Evolutionary conservation across 2,888 invertebrate genomes (phyloP).

Genomic region (Dicycla oo): DNA sequence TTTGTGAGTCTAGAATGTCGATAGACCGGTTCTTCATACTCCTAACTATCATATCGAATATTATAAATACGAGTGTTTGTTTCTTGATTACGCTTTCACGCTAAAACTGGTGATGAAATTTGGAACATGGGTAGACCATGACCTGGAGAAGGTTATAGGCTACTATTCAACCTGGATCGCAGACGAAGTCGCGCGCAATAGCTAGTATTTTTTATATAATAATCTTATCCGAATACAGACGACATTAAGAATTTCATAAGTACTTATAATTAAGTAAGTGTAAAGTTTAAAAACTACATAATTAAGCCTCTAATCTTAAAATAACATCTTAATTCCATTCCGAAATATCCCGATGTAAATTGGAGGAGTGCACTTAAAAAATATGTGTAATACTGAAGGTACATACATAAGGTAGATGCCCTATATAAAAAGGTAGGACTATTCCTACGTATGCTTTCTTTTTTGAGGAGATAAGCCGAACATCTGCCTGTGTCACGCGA

Average conservation of each 20-base stretch:
- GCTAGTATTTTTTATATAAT: not conserved
- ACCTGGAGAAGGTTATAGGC: too few species aligned
- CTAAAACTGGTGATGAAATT: too few species aligned
- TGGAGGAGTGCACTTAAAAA: conserved; percentile 35
- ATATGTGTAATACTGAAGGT: conserved; percentile 31
- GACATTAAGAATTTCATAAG: conserved; percentile 2
- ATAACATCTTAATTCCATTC: conserved; percentile 47
- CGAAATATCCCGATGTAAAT: conserved; percentile 37
- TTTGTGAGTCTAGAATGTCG: too few species aligned
- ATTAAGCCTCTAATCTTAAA: conserved; percentile 37
- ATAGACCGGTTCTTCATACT: too few species aligned
- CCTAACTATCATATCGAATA: too few species aligned
- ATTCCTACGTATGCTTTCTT: conserved; percentile 64
- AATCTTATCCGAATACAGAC: conserved; percentile 14
- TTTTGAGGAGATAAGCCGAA: conserved; percentile 67
- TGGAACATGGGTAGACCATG: too few species aligned
- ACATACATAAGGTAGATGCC: conserved; percentile 29
- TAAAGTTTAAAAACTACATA: conserved; percentile 2
- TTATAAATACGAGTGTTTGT: too few species aligned
- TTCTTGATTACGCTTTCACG: too few species aligned
- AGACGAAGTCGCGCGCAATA: too few species aligned
- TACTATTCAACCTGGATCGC: too few species aligned
- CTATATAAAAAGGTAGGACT: conserved; percentile 60
- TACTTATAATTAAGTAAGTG: conserved; percentile 9
- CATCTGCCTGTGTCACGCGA: conserved; percentile 74